Base-by-base conservation (phyloP, 2,113 vertebrate species). In the Anser brachyrhynchus region DNA sequence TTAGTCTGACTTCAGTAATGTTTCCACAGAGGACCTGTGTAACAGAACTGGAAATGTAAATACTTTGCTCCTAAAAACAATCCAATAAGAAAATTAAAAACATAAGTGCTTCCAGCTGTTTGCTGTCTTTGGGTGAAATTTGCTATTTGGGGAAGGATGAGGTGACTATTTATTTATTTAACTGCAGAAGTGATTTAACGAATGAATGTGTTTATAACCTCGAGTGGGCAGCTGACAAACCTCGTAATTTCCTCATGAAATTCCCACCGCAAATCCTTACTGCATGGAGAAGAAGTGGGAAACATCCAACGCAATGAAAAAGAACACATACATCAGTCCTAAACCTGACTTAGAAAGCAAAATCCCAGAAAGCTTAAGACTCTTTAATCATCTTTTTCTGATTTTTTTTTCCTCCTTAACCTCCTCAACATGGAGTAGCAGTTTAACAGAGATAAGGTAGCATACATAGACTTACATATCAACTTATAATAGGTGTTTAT, bases 101-200 rank as follows among this genome's bases (percentile, higher is more conserved):
- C 89, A 9, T 19, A 57, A 96, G 43, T 52, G 65, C 72, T 94
- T 94, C 91, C 61, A 95, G 73, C 89, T 95, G 83, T 94, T 95
- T 89, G 92, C 84, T 92, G 35, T 84, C 46, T 84, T 95, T 92
- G 94, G 94, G 70, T 94, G 84, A 89, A 89, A 84, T 61, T 64
- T 75, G 58, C 80, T 89, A 39, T 96, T 91, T 96, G 86, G 37
- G 84, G 84, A 93, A 81, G 66, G 65, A 75, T 89, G 92, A 89
- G 80, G 61, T 93, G 70, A 81, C 83, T 92, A 2, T 89, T 92
- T 94, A 80, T 92, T 89, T 94, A 49, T 88, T 94, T 67, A 94
- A 84, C 46, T 43, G 22, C 35, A 51, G 65, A 78, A 41, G 52
- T 94, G 90, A 92, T 71, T 84, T 61, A 93, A 43, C 43, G 64